A percentile compares a stretch with the other conserved stretches of the same genome.
phyloP scores from a whole-genome alignment of 1,140 invertebrate genomes.

The Drosophila lacertosa region DNA sequence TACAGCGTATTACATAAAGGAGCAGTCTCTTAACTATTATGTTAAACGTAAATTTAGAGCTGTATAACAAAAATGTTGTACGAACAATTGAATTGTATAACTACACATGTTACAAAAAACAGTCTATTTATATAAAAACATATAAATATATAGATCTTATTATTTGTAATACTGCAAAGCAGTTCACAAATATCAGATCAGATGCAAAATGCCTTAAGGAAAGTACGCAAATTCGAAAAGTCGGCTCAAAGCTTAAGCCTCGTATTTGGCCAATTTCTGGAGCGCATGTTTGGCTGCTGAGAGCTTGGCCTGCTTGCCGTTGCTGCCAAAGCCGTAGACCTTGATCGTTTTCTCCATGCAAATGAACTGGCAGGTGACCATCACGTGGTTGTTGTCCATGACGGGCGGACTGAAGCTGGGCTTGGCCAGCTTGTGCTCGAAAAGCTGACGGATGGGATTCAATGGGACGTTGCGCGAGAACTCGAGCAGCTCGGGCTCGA shows the following conservation, averaged over 20 bases:
- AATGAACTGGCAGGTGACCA: conserved; percentile 87
- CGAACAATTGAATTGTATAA: too few relatives aligned
- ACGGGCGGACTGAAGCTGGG: conserved; percentile 85
- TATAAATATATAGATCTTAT: too few relatives aligned
- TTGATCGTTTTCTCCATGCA: conserved; percentile 85
- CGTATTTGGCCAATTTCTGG: conserved; percentile 59
- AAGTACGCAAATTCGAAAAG: neutral
- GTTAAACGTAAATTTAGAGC: too few relatives aligned
- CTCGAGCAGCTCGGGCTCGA: conserved; percentile 89
- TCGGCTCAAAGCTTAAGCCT: too few relatives aligned
- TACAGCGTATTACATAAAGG: too few relatives aligned
- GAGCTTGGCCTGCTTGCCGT: conserved; percentile 88
- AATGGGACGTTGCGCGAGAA: conserved; percentile 94
- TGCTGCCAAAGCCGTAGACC: conserved; percentile 89
- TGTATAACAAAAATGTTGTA: too few relatives aligned
- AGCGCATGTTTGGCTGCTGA: conserved; percentile 91
- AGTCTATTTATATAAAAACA: too few relatives aligned
- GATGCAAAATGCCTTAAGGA: neutral
- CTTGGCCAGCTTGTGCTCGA: conserved; percentile 88
- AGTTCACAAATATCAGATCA: neutral
- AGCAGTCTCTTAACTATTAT: too few relatives aligned
- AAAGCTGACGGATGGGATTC: conserved; percentile 93
- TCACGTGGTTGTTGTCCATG: conserved; percentile 84
- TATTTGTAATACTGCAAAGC: neutral
- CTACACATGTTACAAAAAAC: too few relatives aligned